These are phyloP conservation scores for Botia almorhae DNA, from an alignment of 2,797 vertebrate species.

Conservation along the genomic window DNA sequence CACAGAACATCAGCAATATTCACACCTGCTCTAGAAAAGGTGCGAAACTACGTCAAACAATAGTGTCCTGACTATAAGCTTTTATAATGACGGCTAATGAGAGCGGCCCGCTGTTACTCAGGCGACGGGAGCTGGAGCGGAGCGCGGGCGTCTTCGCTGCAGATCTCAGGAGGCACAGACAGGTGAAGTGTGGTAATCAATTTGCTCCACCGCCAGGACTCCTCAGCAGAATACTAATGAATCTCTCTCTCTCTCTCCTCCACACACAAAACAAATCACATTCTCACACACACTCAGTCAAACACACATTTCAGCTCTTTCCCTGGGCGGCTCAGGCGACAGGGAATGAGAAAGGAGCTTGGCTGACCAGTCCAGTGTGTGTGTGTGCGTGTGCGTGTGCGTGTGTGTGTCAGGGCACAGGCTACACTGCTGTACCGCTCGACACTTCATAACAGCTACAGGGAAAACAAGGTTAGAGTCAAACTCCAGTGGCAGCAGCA, in stretches of 20 bases:
- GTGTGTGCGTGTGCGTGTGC: constrained; percentile 1
- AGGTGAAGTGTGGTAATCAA: constrained; percentile 98
- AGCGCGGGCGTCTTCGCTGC: constrained; percentile 83
- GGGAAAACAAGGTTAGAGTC: constrained; percentile 40
- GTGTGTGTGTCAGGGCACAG: constrained; percentile 14
- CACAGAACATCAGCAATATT: constrained; percentile 9
- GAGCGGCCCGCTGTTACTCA: constrained; percentile 27
- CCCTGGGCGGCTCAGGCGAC: not conserved
- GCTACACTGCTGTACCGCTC: constrained; percentile 61
- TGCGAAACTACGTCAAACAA: constrained; percentile 14
- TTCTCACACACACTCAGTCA: constrained; percentile 35
- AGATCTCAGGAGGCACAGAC: constrained; percentile 92
- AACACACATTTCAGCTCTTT: constrained; percentile 41
- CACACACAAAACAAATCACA: constrained; percentile 31
- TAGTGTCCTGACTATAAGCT: not conserved
- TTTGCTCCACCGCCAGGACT: constrained; percentile 93
- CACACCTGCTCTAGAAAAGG: not conserved
- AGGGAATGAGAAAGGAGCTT: constrained; percentile 25
- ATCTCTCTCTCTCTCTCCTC: not conserved
- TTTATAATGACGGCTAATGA: constrained; percentile 25
- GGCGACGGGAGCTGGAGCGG: constrained; percentile 67
- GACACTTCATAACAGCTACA: constrained; percentile 29
- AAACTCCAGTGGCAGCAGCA: constrained; percentile 29
- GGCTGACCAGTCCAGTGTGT: constrained; percentile 25
- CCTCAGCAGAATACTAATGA: constrained; percentile 94